phyloP scores from a whole-genome alignment of 2,797 vertebrate species.

The Toxotes lorentzi region DNA sequence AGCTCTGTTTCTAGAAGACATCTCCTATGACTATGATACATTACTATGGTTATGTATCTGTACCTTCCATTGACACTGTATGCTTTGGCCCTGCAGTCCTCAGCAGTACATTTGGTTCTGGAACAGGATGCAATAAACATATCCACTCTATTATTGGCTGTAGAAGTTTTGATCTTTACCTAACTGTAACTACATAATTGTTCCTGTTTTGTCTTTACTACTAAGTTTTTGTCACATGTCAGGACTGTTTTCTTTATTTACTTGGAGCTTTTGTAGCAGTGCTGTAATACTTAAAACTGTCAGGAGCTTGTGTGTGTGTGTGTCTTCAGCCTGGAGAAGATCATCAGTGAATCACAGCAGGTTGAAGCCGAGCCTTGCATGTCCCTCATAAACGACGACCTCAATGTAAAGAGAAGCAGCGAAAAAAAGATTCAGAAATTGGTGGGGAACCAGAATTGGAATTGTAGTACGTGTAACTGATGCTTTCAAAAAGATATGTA shows the following conservation, averaged over 20 bases:
- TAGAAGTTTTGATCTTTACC: background rate
- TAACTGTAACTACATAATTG: background rate
- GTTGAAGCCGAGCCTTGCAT: slow-evolving; percentile 53
- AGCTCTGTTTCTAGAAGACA: too few species aligned
- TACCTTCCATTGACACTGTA: too few species aligned
- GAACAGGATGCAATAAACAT: background rate
- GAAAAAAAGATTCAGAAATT: slow-evolving; percentile 47
- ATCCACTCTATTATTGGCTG: background rate
- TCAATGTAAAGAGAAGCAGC: background rate
- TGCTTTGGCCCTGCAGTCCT: background rate
- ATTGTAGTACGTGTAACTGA: background rate
- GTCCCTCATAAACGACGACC: slow-evolving; percentile 15
- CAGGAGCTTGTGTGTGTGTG: slow-evolving; percentile 9
- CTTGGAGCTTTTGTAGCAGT: background rate
- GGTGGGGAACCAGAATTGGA: slow-evolving; percentile 51
- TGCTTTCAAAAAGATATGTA: background rate
- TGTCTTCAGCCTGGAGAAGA: slow-evolving; percentile 67
- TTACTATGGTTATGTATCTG: too few species aligned
- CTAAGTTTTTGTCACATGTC: background rate
- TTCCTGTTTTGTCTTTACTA: fast-evolving
- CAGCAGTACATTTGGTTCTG: background rate
- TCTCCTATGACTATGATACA: too few species aligned
- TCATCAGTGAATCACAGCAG: slow-evolving; percentile 31
- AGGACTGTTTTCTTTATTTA: background rate
- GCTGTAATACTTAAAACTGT: background rate